A percentile compares a stretch with the other conserved stretches of the same genome.
These are phyloP conservation scores for Dicrostonyx torquatus DNA, from an alignment of 2,797 vertebrate species.

Conservation along the genomic window DNA sequence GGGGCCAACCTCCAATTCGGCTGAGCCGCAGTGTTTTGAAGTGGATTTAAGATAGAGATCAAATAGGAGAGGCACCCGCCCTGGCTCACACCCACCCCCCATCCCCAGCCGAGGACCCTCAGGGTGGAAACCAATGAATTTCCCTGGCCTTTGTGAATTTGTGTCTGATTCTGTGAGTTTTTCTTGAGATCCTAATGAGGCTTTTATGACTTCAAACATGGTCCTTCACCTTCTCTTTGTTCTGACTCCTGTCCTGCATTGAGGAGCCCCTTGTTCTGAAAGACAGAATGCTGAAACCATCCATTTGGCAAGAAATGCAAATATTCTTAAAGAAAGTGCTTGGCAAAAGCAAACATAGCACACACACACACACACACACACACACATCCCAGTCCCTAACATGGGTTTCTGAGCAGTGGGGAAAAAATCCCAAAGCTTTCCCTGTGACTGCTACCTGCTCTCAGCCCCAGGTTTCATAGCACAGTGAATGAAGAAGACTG, in stretches of 20 bases:
- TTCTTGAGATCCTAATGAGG: constrained; percentile 66
- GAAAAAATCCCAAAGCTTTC: neutral
- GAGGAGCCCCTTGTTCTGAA: constrained; percentile 21
- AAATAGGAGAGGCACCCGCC: constrained; percentile 78
- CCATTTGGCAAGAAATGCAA: constrained; percentile 65
- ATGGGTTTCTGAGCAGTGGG: neutral
- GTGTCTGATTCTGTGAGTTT: constrained; percentile 76
- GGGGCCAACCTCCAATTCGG: constrained; percentile 79
- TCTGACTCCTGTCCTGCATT: neutral
- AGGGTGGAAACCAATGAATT: constrained; percentile 78
- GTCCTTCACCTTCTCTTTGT: constrained; percentile 51
- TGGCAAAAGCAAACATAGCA: constrained; percentile 34
- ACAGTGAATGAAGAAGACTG: neutral
- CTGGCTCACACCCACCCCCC: constrained; percentile 64
- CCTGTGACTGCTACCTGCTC: neutral
- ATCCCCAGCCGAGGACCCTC: constrained; percentile 50
- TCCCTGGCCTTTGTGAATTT: constrained; percentile 77
- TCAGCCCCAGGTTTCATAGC: neutral
- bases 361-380: neutral
- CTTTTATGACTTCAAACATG: constrained; percentile 57
- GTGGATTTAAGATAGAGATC: constrained; percentile 82
- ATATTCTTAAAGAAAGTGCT: constrained; percentile 38
- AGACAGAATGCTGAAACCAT: neutral
- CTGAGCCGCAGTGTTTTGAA: constrained; percentile 77
- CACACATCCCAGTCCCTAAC: neutral